Percentiles rank a stretch among this genome's conserved stretches.
Conservation (phyloP, 2,797 vertebrate species). For the Anas capensis region DNA sequence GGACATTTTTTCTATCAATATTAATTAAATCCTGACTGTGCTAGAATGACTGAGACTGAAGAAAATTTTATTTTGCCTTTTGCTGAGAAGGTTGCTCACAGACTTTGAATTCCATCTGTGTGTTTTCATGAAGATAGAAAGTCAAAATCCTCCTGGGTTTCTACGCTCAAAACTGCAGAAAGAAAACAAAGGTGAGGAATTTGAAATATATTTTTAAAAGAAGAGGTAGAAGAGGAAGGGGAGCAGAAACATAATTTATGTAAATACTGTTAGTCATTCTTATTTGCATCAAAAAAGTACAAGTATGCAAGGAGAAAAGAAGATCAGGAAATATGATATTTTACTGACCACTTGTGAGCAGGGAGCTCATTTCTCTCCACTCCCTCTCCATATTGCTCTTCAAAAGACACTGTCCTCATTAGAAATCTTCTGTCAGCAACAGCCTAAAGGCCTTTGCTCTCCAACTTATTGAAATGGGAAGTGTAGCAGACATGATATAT, state of each 20-base stretch:
- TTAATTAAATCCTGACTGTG: slow-evolving; percentile 16
- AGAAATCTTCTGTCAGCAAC: slow-evolving; percentile 26
- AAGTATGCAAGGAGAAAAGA: not conserved
- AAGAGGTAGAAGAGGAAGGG: not conserved
- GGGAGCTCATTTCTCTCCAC: not conserved
- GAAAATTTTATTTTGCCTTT: not conserved
- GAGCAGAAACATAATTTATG: not conserved
- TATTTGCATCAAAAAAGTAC: not conserved
- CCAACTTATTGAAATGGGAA: not conserved
- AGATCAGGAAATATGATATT: not conserved
- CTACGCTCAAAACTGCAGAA: not conserved
- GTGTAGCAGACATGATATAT: not conserved
- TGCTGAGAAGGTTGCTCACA: not conserved
- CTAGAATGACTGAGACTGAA: not conserved
- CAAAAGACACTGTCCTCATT: not conserved
- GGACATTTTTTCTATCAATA: slow-evolving; percentile 3
- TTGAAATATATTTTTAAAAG: not conserved
- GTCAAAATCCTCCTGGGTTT: not conserved
- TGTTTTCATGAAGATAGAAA: not conserved
- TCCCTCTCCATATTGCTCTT: not conserved
- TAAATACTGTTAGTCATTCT: not conserved
- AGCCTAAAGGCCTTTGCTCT: slow-evolving; percentile 17
- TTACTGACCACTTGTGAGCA: not conserved
- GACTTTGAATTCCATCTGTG: not conserved
- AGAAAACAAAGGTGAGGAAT: not conserved